Conservation (phyloP, 2,888 invertebrate species). For the Choreutis nemorana region DNA sequence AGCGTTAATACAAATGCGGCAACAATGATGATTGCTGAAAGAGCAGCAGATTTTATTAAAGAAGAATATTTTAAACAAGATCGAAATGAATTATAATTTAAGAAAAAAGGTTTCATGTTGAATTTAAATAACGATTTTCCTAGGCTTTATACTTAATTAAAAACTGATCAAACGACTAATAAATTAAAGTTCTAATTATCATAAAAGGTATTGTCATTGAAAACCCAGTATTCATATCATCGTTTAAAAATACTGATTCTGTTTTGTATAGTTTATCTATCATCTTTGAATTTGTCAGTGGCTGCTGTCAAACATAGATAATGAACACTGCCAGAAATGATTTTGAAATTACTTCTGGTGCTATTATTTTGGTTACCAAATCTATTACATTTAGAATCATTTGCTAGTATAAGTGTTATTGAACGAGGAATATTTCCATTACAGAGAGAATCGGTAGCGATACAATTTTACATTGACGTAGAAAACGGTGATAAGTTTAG, state of each 20-base stretch:
- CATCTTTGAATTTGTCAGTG: too few relatives aligned
- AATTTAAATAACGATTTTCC: neutral
- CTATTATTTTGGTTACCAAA: too few relatives aligned
- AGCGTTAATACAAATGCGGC: constrained; percentile 52
- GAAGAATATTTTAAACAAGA: constrained; percentile 25
- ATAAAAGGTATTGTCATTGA: too few relatives aligned
- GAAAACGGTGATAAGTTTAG: constrained; percentile 24
- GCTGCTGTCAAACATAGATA: too few relatives aligned
- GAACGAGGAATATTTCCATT: constrained; percentile 39
- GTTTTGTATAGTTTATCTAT: too few relatives aligned
- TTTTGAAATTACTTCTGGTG: too few relatives aligned
- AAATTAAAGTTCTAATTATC: too few relatives aligned
- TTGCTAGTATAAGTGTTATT: constrained; percentile 22
- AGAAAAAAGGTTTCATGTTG: neutral
- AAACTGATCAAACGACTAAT: too few relatives aligned
- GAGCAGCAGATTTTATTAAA: constrained; percentile 50
- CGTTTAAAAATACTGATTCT: too few relatives aligned
- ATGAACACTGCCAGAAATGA: too few relatives aligned
- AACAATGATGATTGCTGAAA: constrained; percentile 53
- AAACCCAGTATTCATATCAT: too few relatives aligned
- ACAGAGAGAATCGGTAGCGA: constrained; percentile 28
- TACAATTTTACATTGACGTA: constrained; percentile 37
- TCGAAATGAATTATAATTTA: constrained; percentile 36
- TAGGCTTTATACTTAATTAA: neutral
- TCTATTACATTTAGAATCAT: too few relatives aligned